phyloP scores from a whole-genome alignment of 2,113 vertebrate species.

The Strix uralensis region DNA sequence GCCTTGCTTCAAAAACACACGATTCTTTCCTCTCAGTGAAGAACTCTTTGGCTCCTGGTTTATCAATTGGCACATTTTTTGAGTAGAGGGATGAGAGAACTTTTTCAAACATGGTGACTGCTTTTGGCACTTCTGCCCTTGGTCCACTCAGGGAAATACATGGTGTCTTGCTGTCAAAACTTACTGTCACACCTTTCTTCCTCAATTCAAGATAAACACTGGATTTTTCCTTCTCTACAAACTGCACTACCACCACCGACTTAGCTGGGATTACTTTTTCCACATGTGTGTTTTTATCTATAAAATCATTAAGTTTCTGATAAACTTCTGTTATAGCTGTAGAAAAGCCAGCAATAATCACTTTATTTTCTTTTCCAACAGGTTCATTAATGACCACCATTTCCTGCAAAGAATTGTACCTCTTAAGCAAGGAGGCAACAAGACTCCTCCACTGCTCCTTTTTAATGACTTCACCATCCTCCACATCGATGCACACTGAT shows the following conservation, averaged over 20 bases:
- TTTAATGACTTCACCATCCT: slow-evolving; percentile 63
- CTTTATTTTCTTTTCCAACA: slow-evolving; percentile 10
- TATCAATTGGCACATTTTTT: slow-evolving; percentile 57
- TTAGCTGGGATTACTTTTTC: slow-evolving; percentile 61
- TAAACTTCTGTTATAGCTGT: slow-evolving; percentile 46
- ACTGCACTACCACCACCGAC: slow-evolving; percentile 54
- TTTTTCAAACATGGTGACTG: neutral
- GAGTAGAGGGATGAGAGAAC: slow-evolving; percentile 52
- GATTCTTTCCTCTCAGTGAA: slow-evolving; percentile 68
- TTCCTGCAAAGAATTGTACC: slow-evolving; percentile 19
- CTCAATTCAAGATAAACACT: slow-evolving; percentile 8
- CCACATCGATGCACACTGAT: slow-evolving; percentile 59
- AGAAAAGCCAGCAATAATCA: slow-evolving; percentile 76
- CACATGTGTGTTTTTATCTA: slow-evolving; percentile 69
- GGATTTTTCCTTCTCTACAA: slow-evolving; percentile 61
- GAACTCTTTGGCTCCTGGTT: slow-evolving; percentile 75
- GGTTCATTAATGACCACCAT: slow-evolving; percentile 43
- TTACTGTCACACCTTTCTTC: slow-evolving; percentile 60
- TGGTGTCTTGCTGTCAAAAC: slow-evolving; percentile 4
- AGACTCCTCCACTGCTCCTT: slow-evolving; percentile 73
- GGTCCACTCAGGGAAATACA: slow-evolving; percentile 76
- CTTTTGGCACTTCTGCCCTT: slow-evolving; percentile 61
- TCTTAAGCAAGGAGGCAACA: slow-evolving; percentile 7
- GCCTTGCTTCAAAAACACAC: slow-evolving; percentile 37
- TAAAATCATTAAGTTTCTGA: slow-evolving; percentile 66